phyloP scores from a whole-genome alignment of 2,888 invertebrate genomes.

The Morpho deidamia region DNA sequence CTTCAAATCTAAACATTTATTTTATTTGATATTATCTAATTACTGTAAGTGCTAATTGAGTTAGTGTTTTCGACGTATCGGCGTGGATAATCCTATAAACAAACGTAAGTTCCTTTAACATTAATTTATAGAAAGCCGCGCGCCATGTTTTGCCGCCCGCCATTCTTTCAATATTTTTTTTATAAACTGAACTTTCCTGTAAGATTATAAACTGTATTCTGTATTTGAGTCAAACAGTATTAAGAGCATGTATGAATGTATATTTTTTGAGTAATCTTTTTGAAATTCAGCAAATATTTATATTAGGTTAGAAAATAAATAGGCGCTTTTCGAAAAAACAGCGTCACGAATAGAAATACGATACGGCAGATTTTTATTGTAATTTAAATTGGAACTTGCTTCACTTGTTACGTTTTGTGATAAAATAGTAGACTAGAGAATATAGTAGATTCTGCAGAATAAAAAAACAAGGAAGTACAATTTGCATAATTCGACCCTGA shows the following conservation, averaged over 20 bases:
- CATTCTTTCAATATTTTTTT: constrained; percentile 51
- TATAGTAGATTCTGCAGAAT: neutral
- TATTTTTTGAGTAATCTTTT: too few relatives aligned
- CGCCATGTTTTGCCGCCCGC: constrained; percentile 68
- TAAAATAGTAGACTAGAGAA: too few relatives aligned
- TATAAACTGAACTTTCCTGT: neutral
- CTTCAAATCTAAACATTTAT: constrained; percentile 40
- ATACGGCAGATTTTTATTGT: neutral
- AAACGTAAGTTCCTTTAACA: constrained; percentile 44
- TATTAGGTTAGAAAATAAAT: constrained; percentile 9
- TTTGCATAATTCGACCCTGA: neutral
- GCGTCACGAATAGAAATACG: constrained; percentile 1
- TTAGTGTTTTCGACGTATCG: constrained; percentile 38
- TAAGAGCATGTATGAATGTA: too few relatives aligned
- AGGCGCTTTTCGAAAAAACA: neutral
- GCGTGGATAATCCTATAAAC: constrained; percentile 34
- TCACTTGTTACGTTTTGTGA: neutral
- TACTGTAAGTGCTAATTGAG: constrained; percentile 32
- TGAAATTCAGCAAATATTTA: neutral
- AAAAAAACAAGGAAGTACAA: constrained; percentile 2
- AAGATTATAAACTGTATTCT: neutral
- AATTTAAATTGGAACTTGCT: too few relatives aligned
- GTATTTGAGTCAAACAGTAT: too few relatives aligned
- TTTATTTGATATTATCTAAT: constrained; percentile 37
- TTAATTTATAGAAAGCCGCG: constrained; percentile 29